These are phyloP conservation scores for Melopsittacus undulatus DNA, from an alignment of 2,797 vertebrate genomes.

Conservation along the genomic window DNA sequence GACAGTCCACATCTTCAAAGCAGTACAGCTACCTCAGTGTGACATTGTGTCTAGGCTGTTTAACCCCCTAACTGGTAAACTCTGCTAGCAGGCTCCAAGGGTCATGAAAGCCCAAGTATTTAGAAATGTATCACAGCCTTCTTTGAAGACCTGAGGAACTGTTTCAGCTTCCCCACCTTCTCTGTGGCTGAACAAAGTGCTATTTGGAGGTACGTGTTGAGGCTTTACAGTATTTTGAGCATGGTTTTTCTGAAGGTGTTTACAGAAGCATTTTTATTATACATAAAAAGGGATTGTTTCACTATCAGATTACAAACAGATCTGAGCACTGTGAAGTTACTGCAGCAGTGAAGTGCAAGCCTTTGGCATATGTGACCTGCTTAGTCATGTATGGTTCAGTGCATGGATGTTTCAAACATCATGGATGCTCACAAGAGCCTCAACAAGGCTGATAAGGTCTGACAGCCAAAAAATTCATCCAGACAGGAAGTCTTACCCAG, in stretches of 20 bases:
- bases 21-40: neutral
- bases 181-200: neutral
- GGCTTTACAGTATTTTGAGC: neutral
- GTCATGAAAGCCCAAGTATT: neutral
- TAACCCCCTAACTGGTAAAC: neutral
- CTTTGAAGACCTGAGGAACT: neutral
- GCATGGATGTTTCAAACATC: fast-evolving
- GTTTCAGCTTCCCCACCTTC: neutral
- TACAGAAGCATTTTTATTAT: neutral
- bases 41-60: neutral
- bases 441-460: neutral
- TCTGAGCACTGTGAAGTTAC: neutral
- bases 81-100: neutral
- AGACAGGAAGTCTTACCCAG: neutral
- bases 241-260: neutral
- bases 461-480: neutral
- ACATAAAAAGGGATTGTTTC: neutral
- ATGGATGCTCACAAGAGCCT: neutral
- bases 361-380: neutral
- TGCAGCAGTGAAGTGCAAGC: neutral
- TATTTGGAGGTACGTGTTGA: fast-evolving
- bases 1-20: neutral
- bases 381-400: neutral
- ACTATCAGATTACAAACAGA: neutral
- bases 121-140: neutral